These are phyloP conservation scores for Lysiphlebus fabarum DNA, from an alignment of 1,140 invertebrate genomes.

Conservation along the genomic window DNA sequence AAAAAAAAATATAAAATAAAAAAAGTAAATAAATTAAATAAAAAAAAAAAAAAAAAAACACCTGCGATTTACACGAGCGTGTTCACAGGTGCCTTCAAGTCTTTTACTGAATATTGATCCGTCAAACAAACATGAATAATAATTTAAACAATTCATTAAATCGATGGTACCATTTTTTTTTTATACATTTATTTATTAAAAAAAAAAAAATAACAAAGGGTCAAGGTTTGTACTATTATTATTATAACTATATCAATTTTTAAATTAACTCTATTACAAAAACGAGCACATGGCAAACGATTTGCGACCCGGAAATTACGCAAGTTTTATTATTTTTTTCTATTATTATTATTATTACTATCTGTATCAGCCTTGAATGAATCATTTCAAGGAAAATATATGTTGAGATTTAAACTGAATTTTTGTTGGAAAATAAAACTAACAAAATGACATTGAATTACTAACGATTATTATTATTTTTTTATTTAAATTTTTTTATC, in stretches of 20 bases:
- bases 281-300: neutral
- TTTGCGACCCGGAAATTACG: conserved; percentile 17
- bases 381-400: no score
- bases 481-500: no score
- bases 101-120: conserved; percentile 12
- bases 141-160: neutral
- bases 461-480: no score
- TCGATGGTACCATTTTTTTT: neutral
- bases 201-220: no score
- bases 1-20: neutral
- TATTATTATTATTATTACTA: neutral
- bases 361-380: no score
- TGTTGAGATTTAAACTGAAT: no score
- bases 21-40: neutral
- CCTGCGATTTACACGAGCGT: conserved; percentile 32
- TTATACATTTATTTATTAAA: neutral
- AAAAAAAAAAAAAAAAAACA: conserved; percentile 31
- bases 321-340: conserved; percentile 1
- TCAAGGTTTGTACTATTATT: no score
- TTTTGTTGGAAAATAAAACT: no score
- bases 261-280: neutral
- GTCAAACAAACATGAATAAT: no score
- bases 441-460: no score
- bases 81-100: conserved; percentile 15
- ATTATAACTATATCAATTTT: conserved; percentile 1